A percentile compares a stretch with the other conserved stretches of the same genome.
Evolutionary conservation across 1,140 invertebrate species (phyloP).

Genomic region (Littorina saxatilis): DNA sequence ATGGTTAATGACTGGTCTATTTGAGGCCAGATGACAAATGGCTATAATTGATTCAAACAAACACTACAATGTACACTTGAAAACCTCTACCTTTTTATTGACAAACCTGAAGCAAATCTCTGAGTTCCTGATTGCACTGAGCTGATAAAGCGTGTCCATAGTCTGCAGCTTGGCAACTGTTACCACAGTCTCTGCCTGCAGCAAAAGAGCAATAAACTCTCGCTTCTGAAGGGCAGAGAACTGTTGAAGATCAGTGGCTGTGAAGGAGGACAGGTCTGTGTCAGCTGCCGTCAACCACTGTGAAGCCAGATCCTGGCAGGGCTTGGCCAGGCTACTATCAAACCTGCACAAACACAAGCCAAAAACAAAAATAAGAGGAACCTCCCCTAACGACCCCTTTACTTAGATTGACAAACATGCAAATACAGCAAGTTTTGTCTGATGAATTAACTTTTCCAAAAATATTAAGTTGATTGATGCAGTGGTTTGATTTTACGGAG

Average conservation of each 20-base stretch:
- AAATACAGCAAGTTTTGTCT: too few species aligned
- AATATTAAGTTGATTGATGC: too few species aligned
- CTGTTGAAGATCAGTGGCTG: constrained; percentile 76
- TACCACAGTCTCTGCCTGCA: constrained; percentile 76
- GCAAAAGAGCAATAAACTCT: constrained; percentile 84
- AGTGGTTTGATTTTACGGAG: too few species aligned
- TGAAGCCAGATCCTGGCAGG: constrained; percentile 80
- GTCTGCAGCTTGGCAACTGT: constrained; percentile 80
- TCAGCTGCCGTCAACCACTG: constrained; percentile 79
- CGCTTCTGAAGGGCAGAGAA: constrained; percentile 84
- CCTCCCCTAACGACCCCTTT: too few species aligned
- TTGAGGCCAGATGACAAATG: too few species aligned
- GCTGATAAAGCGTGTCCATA: constrained; percentile 83
- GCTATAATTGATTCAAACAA: neutral
- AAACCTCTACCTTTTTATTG: too few species aligned
- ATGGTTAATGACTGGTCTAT: too few species aligned
- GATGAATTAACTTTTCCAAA: too few species aligned
- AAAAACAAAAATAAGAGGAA: too few species aligned
- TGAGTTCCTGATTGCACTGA: constrained; percentile 83
- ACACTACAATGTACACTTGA: neutral
- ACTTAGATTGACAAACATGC: too few species aligned
- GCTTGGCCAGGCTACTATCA: constrained; percentile 83
- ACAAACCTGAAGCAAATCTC: constrained; percentile 83
- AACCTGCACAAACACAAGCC: constrained; percentile 76
- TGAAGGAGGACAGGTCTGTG: constrained; percentile 74